These are phyloP conservation scores for Umimayanthus chanpuru DNA, from an alignment of 92 coral and sea anemone species.

Conservation along the genomic window DNA sequence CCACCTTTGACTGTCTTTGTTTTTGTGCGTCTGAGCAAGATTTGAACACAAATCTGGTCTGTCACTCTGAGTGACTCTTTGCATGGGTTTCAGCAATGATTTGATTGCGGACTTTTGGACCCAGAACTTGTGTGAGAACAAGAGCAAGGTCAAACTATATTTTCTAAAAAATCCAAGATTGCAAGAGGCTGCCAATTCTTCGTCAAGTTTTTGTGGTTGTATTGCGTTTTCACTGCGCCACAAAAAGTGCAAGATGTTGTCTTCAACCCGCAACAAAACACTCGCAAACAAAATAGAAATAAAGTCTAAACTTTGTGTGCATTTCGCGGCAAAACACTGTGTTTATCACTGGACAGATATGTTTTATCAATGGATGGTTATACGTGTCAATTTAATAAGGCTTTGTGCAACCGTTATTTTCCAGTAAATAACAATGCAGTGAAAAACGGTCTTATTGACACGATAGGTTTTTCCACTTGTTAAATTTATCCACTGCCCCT, in stretches of 20 bases:
- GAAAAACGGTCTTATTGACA: neutral
- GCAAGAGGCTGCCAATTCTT: slow-evolving; percentile 18
- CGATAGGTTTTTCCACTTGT: neutral
- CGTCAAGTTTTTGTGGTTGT: slow-evolving; percentile 1
- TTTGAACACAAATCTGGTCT: too few species aligned
- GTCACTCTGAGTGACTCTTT: too few species aligned
- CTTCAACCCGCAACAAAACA: slow-evolving; percentile 3
- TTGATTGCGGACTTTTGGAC: too few species aligned
- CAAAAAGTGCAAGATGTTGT: neutral
- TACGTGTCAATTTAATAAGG: neutral
- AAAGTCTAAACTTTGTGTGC: neutral
- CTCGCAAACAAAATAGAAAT: slow-evolving; percentile 5
- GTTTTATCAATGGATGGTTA: neutral
- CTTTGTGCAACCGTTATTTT: slow-evolving; percentile 6
- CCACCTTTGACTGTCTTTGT: too few species aligned
- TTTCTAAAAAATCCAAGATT: neutral
- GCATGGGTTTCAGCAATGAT: too few species aligned
- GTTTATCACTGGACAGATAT: neutral
- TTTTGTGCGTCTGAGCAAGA: too few species aligned
- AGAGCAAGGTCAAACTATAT: slow-evolving; percentile 4
- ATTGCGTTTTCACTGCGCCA: slow-evolving; percentile 12
- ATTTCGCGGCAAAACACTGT: slow-evolving; percentile 10
- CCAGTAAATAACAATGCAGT: neutral
- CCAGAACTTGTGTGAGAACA: too few species aligned
- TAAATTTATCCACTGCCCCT: neutral